These are phyloP conservation scores for Solea senegalensis DNA, from an alignment of 2,113 vertebrate genomes.

Conservation along the genomic window DNA sequence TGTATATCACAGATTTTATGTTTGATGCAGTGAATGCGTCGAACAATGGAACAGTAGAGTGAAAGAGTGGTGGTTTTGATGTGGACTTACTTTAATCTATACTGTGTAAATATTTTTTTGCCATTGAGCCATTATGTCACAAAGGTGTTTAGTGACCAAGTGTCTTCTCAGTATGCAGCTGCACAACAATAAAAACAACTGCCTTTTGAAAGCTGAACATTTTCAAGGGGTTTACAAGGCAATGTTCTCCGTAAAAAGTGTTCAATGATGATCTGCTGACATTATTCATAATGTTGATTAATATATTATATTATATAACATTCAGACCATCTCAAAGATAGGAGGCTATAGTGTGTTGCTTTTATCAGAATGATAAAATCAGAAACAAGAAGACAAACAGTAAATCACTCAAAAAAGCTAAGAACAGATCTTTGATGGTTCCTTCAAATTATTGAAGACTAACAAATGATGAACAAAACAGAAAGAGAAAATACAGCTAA, in stretches of 20 bases:
- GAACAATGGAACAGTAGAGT: not conserved
- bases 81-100: not conserved
- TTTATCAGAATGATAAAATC: too few relatives aligned
- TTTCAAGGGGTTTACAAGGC: not conserved
- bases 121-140: slow-evolving; percentile 6
- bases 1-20: not conserved
- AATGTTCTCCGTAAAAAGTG: not conserved
- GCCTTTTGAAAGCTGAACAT: not conserved
- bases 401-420: too few relatives aligned
- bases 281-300: too few relatives aligned
- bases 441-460: too few relatives aligned
- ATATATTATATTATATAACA: too few relatives aligned
- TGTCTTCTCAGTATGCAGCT: not conserved
- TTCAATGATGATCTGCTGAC: too few relatives aligned
- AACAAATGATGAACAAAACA: too few relatives aligned
- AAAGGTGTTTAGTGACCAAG: not conserved
- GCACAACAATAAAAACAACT: not conserved
- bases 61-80: not conserved
- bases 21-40: not conserved
- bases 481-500: too few relatives aligned
- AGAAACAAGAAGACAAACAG: too few relatives aligned
- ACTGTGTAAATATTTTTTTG: not conserved
- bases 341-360: too few relatives aligned
- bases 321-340: too few relatives aligned
- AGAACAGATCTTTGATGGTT: too few relatives aligned